Base-by-base conservation (phyloP, 1,140 invertebrate species). In the Drosophila tani region DNA sequence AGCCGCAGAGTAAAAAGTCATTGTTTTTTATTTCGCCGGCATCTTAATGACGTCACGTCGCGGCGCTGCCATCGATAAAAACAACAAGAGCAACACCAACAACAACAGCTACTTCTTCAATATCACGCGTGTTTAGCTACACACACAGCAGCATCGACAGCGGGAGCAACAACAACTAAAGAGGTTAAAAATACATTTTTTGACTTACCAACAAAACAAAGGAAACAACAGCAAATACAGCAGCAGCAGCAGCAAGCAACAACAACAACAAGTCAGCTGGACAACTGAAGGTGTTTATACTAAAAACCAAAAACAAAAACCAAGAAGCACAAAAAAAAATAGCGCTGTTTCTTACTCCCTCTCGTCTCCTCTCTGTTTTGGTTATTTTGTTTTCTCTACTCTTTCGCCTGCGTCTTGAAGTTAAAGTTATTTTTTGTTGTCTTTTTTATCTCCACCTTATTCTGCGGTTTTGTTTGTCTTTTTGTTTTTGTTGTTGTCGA, bases 31-130 rank as follows among this genome's bases (percentile, higher is more conserved):
- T 56, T 56, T 56, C 53, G 68, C 85, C 84, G 84, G 84, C 84
- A 81, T 81, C 77, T 88, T 90, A 79, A 90, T 88, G 84, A 87
- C 84, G 84, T 87, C 84, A 87, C 84, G 65, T 58, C 68, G 69
- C 64, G 27, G 41, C 41, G 27, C 51, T 12, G 68, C 68, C 53
- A 29, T 32, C 65, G 27, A 49, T 50, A 62, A 62, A 65, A 58
- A 49, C 70, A 74, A 58, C 50, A 40, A 60, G 14, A 59, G 50
- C 38, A n/a, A 38, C 43, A 60, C 24, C 29, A 51, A 29, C 57
- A 24, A n/a, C 40, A 64, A 29, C 38, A 38, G 29, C 53, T 55
- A 55, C 53, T 40, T n/a, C 66, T 51, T 49, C 38, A 66, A 67
- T 29, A 70, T 41, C 66, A 51, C 69, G 67, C 69, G 69, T 73